Conservation (phyloP, 2,113 vertebrate species). For the Varanus salvator region DNA sequence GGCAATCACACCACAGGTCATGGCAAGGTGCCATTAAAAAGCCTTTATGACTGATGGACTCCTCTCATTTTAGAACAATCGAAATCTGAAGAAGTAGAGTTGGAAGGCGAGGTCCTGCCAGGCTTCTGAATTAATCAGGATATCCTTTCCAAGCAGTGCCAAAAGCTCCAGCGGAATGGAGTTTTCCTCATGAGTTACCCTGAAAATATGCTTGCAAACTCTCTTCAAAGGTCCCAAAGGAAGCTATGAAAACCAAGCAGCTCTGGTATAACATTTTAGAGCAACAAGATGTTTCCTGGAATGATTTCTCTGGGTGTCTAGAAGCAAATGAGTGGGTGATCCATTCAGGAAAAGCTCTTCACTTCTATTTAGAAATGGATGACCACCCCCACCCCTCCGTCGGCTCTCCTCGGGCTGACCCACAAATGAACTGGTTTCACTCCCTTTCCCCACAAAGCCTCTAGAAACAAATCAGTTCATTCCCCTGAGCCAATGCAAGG, state of each 20-base stretch:
- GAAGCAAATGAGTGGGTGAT: background rate
- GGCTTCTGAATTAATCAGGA: background rate
- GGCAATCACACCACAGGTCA: background rate
- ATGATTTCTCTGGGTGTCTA: background rate
- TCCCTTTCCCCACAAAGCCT: background rate
- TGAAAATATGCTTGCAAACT: constrained; percentile 35
- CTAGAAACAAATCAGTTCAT: background rate
- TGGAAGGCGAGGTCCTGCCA: background rate
- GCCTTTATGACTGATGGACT: background rate
- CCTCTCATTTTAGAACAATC: background rate
- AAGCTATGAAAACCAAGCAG: background rate
- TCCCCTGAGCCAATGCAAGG: background rate
- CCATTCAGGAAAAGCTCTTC: background rate
- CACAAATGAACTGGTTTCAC: background rate
- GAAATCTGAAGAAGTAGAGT: background rate
- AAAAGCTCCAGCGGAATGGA: background rate
- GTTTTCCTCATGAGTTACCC: constrained; percentile 15
- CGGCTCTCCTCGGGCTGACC: background rate
- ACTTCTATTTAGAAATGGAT: background rate
- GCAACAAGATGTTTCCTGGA: background rate
- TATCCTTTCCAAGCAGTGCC: background rate
- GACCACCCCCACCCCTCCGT: background rate
- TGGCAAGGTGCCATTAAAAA: background rate
- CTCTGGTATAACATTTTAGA: background rate
- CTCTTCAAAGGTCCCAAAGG: constrained; percentile 6